These are phyloP conservation scores for Epirrhoe alternata DNA, from an alignment of 2,888 invertebrate genomes.

Conservation along the genomic window DNA sequence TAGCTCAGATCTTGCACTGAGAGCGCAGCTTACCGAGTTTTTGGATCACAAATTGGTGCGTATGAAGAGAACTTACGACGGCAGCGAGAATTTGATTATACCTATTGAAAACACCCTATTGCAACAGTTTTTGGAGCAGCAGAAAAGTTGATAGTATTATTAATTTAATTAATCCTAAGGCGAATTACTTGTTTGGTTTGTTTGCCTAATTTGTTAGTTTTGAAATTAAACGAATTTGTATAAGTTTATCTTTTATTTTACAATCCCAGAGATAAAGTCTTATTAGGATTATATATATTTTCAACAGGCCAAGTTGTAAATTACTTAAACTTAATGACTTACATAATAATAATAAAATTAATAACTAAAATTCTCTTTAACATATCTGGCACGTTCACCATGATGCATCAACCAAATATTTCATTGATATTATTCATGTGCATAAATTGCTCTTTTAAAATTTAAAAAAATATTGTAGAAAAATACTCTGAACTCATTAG, in stretches of 20 bases:
- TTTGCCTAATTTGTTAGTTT: slow-evolving; percentile 9
- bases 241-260: slow-evolving; percentile 82
- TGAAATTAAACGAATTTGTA: slow-evolving; percentile 53
- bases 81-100: slow-evolving; percentile 92
- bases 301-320: slow-evolving; percentile 85
- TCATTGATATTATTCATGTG: slow-evolving; percentile 77
- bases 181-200: slow-evolving; percentile 2
- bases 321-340: slow-evolving; percentile 86
- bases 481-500: slow-evolving; percentile 81
- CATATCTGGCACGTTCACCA: slow-evolving; percentile 83
- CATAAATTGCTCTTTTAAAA: slow-evolving; percentile 74
- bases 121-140: slow-evolving; percentile 90
- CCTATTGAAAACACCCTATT: slow-evolving; percentile 90
- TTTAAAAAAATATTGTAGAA: slow-evolving; percentile 82
- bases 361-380: slow-evolving; percentile 84
- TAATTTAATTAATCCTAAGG: slow-evolving; percentile 6
- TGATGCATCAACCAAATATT: slow-evolving; percentile 81
- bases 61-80: slow-evolving; percentile 91
- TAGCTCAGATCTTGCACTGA: slow-evolving; percentile 95
- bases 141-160: slow-evolving; percentile 59
- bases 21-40: slow-evolving; percentile 97
- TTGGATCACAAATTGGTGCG: slow-evolving; percentile 96
- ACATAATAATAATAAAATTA: slow-evolving; percentile 84
- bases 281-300: slow-evolving; percentile 84
- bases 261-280: slow-evolving; percentile 85